Base-by-base conservation (phyloP, 2,888 invertebrate species). In the Epirrita christyi region DNA sequence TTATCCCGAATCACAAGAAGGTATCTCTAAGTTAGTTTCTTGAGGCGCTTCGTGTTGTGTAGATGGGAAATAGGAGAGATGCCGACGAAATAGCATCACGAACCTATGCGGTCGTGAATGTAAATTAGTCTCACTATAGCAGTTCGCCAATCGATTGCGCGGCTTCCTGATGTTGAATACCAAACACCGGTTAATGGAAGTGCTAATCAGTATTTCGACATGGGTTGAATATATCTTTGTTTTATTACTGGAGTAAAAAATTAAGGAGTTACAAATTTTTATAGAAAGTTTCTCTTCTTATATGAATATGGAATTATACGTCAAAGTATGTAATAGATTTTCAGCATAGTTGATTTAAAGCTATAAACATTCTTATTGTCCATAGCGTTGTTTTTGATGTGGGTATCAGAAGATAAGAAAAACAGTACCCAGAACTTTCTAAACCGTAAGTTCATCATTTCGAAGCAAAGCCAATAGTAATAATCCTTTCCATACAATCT, bases 21-120 rank as follows among this genome's bases (percentile, higher is more conserved):
- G 21, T 21, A 21, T 3, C 21, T 21, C 4, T 21, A 21, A 3
- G 21, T 21, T 3, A 21, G 21, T 21, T 21, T 4, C 21, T 21
- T 4, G 21, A 21, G 21, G n/a, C 29, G 2, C 6, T 34, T 34
- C 9, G 38, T 58, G 37, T 58, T 71, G 75, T 79, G 71, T 77
- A 76, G 73, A 72, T 78, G 68, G 86, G 85, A 86, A 88, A 89
- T 86, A 73, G 83, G 76, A 72, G 77, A 78, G 81, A 81, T 76
- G 77, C 76, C 78, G 78, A 71, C 77, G 83, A 80, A 86, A 88
- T 86, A 83, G 84, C 83, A 79, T 79, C 85, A 83, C 86, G 86
- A 85, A 83, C 86, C 81, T 81, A 85, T 85, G 82, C 76, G 85
- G 83, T 80, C 79, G 80, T 83, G 86, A 86, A 88, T 88, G 88